Conservation (phyloP, 1,140 invertebrate genomes). For the Thalassaphorura encarpata region DNA sequence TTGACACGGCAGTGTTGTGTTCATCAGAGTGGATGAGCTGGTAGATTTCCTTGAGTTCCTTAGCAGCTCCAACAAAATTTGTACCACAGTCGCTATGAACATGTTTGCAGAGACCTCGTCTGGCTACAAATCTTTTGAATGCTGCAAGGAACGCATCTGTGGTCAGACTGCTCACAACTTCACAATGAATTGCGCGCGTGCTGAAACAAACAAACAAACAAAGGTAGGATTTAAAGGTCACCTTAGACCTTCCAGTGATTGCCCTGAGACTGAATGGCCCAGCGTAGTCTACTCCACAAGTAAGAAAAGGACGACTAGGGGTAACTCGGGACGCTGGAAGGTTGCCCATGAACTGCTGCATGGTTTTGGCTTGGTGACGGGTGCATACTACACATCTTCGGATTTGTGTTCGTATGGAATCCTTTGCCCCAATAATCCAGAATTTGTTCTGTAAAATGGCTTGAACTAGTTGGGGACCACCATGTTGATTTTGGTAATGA, state of each 20-base stretch:
- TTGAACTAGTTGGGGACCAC: background rate
- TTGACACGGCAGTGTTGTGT: too few relatives aligned
- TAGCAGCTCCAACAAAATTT: background rate
- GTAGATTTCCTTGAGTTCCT: background rate
- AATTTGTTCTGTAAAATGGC: conserved; percentile 15
- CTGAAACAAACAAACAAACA: conserved; percentile 40
- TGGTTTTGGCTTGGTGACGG: conserved; percentile 15
- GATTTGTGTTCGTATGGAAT: conserved; percentile 7
- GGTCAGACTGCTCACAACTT: conserved; percentile 36
- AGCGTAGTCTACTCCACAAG: conserved; percentile 38
- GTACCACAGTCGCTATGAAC: conserved; percentile 1
- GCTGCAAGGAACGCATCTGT: conserved; percentile 37
- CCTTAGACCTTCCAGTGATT: conserved; percentile 25
- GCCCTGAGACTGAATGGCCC: conserved; percentile 38
- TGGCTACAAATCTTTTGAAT: conserved; percentile 37
- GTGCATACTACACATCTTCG: conserved; percentile 26
- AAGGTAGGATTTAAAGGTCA: conserved; percentile 37
- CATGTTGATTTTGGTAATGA: background rate
- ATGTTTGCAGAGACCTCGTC: conserved; percentile 30
- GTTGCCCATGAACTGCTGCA: conserved; percentile 34
- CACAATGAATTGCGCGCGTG: conserved; percentile 40
- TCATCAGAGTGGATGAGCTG: too few relatives aligned
- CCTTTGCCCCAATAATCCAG: conserved; percentile 7
- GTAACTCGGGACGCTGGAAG: conserved; percentile 33
- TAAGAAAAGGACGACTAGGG: conserved; percentile 32